Base-by-base conservation (phyloP, 1,140 invertebrate genomes). In the Nilaparvata lugens region DNA sequence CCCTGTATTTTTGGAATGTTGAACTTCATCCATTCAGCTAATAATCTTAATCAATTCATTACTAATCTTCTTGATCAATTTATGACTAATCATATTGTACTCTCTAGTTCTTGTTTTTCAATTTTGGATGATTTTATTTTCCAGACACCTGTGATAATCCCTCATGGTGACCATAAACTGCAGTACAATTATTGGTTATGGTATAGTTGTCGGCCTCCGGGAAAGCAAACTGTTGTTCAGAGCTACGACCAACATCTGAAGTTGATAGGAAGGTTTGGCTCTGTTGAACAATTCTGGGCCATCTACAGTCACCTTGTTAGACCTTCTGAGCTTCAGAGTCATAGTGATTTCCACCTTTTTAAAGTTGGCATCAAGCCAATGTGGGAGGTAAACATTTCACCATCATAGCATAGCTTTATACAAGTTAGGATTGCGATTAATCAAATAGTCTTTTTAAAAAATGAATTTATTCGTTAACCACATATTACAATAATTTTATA, bases 321-420 rank as follows among this genome's bases (percentile, higher is more conserved):
- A 66, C 89, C 94, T 31, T 86, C 85, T 43, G 89, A 98, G 67
- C 79, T 98, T 61, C 84, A 87, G 52, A 87, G 89, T 24, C 89
- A 95, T 69, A 89, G 91, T 70, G 95, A 98, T 77, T 89, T 97
- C 73, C 95, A 97, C 78, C 80, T 99, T 24, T 99, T 99, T 73
- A 98, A 98, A 81, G 86, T 95, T 69, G 96, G 96, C 62, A 97
- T 99, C 64, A 93, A 95, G 77, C 96, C 96, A 25, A 96, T 98
- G 91, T 98, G 95, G 95, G 95, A 98, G 77, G 86, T 87, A 67
- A 70, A 75, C 70, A 61, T 35, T 35, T 35, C 7, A 35, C 7
- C 4, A 35, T 35, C 4, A 35, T 35, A 9, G 7, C 31, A 6
- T 35, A 35, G 1, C 13, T 35, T 28, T 28, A n/a, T n/a, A n/a